These are phyloP conservation scores for Saccostrea cuccullata DNA, from an alignment of 1,140 invertebrate species.

Conservation along the genomic window DNA sequence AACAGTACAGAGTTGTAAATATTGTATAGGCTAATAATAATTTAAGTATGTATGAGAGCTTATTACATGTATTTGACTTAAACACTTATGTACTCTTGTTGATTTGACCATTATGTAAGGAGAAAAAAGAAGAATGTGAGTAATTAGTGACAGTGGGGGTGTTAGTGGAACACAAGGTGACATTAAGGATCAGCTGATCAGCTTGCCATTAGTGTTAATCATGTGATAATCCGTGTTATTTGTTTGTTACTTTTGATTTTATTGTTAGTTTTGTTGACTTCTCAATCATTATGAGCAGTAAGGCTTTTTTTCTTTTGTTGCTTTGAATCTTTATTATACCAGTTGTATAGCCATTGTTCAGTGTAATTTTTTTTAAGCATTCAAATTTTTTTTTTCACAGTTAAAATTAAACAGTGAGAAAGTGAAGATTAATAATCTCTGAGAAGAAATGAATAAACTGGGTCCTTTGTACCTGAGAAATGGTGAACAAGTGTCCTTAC, in stretches of 20 bases:
- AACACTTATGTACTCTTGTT: background rate
- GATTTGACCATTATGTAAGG: background rate
- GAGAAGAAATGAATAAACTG: background rate
- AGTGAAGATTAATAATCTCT: background rate
- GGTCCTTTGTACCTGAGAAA: background rate
- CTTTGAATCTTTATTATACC: background rate
- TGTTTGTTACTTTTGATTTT: background rate
- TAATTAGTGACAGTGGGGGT: background rate
- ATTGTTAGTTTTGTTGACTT: background rate
- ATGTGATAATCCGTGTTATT: background rate
- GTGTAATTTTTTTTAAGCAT: background rate
- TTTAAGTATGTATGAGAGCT: background rate
- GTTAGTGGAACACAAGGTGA: background rate
- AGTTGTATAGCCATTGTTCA: background rate
- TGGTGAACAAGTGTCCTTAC: background rate
- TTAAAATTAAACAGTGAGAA: background rate
- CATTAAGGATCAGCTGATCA: background rate
- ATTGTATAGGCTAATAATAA: background rate
- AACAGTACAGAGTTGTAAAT: background rate
- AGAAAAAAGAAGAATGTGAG: background rate
- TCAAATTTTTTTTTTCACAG: background rate
- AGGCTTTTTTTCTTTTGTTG: background rate
- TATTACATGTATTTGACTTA: background rate
- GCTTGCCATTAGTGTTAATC: background rate
- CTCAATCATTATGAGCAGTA: background rate